A percentile compares a stretch with the other conserved stretches of the same genome.
Conservation (phyloP, 2,797 vertebrate species). For the Clarias pachynema region DNA sequence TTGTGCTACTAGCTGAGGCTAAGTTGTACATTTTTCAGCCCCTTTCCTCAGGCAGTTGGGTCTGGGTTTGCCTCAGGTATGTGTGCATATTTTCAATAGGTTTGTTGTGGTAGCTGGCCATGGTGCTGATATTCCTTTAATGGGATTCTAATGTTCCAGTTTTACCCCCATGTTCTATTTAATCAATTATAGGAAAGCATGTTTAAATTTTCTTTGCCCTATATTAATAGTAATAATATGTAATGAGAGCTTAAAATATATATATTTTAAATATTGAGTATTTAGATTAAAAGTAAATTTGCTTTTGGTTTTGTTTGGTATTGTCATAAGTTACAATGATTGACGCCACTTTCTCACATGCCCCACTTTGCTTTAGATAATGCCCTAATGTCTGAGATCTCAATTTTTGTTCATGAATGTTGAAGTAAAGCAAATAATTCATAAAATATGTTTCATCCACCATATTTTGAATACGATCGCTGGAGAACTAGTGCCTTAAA, state of each 20-base stretch:
- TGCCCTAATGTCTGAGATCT: conserved; percentile 19
- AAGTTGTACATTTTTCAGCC: not conserved
- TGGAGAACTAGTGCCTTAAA: not conserved
- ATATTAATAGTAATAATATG: not conserved
- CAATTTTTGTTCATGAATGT: not conserved
- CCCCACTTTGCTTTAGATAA: not conserved
- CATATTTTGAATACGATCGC: not conserved
- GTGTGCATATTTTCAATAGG: conserved; percentile 23
- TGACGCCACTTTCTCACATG: not conserved
- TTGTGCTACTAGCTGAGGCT: not conserved
- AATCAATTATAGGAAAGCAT: not conserved
- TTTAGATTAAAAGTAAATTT: not conserved
- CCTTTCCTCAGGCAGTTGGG: not conserved
- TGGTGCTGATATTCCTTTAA: conserved; percentile 25
- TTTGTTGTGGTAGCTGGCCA: conserved; percentile 24
- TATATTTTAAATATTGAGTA: not conserved
- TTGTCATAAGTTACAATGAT: not conserved
- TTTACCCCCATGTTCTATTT: not conserved
- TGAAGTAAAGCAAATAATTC: conserved; percentile 40
- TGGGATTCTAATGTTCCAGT: not conserved
- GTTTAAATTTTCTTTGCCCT: not conserved
- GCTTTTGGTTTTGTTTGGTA: not conserved
- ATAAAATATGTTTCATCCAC: conserved; percentile 18
- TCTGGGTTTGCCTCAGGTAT: conserved; percentile 9
- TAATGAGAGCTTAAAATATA: not conserved